Conservation (phyloP, 2,797 vertebrate species). For the Anabas testudineus region DNA sequence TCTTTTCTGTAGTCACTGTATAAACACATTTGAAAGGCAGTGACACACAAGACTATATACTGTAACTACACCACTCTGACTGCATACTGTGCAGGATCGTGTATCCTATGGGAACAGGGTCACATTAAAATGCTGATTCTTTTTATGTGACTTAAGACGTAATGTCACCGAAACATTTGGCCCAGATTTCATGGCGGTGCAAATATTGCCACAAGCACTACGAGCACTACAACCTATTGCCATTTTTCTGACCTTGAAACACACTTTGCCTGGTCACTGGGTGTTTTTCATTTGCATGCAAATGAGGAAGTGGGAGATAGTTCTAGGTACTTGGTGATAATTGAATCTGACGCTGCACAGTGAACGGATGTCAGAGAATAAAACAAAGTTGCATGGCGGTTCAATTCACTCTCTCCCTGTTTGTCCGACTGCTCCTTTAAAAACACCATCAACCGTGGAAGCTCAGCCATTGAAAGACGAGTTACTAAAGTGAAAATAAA, state of each 20-base stretch:
- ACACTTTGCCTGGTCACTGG: slow-evolving; percentile 14
- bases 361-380: slow-evolving; percentile 27
- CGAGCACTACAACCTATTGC: not conserved
- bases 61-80: no score
- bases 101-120: no score
- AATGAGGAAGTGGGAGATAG: slow-evolving; percentile 31
- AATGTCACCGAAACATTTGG: slow-evolving; percentile 9
- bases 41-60: no score
- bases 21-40: no score
- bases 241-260: slow-evolving; percentile 43
- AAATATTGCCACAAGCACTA: slow-evolving; percentile 16
- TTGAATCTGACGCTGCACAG: slow-evolving; percentile 11
- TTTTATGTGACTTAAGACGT: not conserved
- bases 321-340: slow-evolving; percentile 35
- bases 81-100: no score
- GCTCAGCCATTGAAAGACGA: not conserved
- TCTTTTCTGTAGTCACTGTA: no score
- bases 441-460: not conserved
- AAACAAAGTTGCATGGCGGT: slow-evolving; percentile 17
- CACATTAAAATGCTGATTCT: not conserved
- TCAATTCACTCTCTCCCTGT: not conserved
- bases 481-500: slow-evolving; percentile 1
- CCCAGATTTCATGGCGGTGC: not conserved
- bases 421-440: not conserved
- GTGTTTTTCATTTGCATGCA: slow-evolving; percentile 53